These are phyloP conservation scores for Coptodon bakossiorum DNA, from an alignment of 2,113 vertebrate species.

Conservation along the genomic window DNA sequence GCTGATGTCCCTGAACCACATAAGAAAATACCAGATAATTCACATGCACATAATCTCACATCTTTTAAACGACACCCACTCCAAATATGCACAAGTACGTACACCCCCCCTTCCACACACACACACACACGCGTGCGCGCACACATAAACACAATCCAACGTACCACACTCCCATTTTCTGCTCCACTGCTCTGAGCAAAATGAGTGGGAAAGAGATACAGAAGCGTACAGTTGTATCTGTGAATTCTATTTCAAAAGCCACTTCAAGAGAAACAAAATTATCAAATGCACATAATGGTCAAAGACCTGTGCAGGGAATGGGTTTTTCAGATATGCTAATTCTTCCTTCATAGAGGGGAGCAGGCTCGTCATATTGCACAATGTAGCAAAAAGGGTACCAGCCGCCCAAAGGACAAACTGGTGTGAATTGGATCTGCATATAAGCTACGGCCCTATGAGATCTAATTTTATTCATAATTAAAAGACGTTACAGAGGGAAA, in stretches of 20 bases:
- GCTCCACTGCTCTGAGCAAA: slow-evolving; percentile 31
- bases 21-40: slow-evolving; percentile 1
- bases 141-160: neutral
- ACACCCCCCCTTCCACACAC: neutral
- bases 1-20: neutral
- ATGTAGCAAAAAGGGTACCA: neutral
- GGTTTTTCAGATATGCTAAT: neutral
- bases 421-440: neutral
- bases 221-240: slow-evolving; percentile 3
- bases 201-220: slow-evolving; percentile 44
- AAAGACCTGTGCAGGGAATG: neutral
- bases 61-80: slow-evolving; percentile 42
- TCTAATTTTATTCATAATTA: slow-evolving; percentile 31
- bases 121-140: neutral
- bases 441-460: neutral
- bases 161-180: slow-evolving; percentile 28
- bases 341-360: neutral
- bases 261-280: slow-evolving; percentile 12
- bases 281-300: slow-evolving; percentile 6
- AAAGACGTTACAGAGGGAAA: slow-evolving; percentile 23
- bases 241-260: slow-evolving; percentile 23
- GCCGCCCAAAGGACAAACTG: neutral
- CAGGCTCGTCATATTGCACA: neutral
- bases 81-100: slow-evolving; percentile 15
- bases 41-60: slow-evolving; percentile 9